Percentiles rank a stretch among this genome's conserved stretches.
phyloP scores from a whole-genome alignment of 2,888 invertebrate genomes.

The Acanthosepion pharaonis region DNA sequence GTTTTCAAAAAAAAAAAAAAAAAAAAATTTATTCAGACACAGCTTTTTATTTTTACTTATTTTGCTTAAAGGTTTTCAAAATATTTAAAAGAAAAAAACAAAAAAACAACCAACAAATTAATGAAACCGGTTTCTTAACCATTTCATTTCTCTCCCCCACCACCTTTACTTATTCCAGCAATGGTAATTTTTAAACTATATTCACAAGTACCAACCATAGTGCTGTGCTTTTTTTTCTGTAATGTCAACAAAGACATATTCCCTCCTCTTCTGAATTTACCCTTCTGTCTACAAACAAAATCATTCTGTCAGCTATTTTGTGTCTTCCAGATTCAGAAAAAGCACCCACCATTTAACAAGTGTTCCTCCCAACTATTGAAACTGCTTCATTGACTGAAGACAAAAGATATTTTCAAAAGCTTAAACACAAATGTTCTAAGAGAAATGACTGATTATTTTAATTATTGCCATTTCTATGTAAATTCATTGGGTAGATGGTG shows the following conservation, averaged over 20 bases:
- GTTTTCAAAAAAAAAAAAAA: no score
- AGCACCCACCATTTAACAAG: neutral
- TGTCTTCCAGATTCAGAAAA: neutral
- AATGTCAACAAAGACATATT: neutral
- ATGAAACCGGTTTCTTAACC: neutral
- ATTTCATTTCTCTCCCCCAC: neutral
- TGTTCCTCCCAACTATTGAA: neutral
- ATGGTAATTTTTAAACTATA: no score
- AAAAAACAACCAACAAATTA: no score
- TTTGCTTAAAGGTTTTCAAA: no score
- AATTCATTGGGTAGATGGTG: no score
- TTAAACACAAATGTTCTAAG: no score
- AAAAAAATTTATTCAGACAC: no score
- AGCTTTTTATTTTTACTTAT: no score
- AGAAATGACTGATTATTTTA: no score
- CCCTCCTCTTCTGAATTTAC: neutral
- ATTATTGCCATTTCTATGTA: no score
- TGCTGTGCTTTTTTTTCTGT: neutral
- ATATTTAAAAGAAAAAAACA: no score
- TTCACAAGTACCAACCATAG: neutral
- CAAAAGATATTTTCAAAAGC: neutral
- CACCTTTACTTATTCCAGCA: neutral
- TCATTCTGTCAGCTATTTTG: neutral
- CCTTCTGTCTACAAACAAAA: neutral
- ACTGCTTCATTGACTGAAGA: neutral